Base-by-base conservation (phyloP, 1,140 invertebrate genomes). In the Frieseomelitta varia region DNA sequence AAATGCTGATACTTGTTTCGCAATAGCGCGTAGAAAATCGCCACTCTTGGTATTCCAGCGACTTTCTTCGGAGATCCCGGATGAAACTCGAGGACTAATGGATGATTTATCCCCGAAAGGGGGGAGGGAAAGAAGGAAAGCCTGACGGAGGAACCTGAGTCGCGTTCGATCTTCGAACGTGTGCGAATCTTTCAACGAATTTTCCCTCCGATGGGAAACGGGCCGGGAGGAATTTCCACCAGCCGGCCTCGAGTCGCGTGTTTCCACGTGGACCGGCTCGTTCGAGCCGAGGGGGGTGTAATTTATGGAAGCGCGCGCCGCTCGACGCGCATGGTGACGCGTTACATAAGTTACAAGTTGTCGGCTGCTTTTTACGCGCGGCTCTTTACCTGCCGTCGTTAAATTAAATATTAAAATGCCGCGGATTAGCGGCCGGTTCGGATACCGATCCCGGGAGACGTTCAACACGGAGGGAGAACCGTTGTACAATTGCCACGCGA, bases 341-440 rank as follows among this genome's bases (percentile, higher is more conserved):
- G 77, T 88, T 89, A 88, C 81, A 68, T 86, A 88, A 89, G 68
- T 67, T 74, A 83, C 73, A 75, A 56, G 81, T 30, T 84, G 73
- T 86, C 68, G 47, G 68, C n/a, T 77, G 79, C 79, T 77, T 86
- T 80, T 84, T 89, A 47, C 76, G 65, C 75, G 58, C 75, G 34
- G 74, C 74, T 12, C 19, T 47, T 47, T 47, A 34, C 19, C 72
- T 30, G 69, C 21, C 34, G 51, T 39, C 55, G n/a, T 56, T 88
- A 89, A 81, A 89, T 90, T 87, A 90, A 87, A 87, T 86, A 87
- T 90, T 73, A 76, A 89, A 89, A 80, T 75, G 58, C 73, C 85
- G 71, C 34, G 58, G 47, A 47, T 73, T 72, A 68, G 17, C 51
- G 76, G 61, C 58, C 71, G 30, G 82, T 78, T 81, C 56, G 80